phyloP scores from a whole-genome alignment of 2,888 invertebrate genomes.

The Pollenia labialis region DNA sequence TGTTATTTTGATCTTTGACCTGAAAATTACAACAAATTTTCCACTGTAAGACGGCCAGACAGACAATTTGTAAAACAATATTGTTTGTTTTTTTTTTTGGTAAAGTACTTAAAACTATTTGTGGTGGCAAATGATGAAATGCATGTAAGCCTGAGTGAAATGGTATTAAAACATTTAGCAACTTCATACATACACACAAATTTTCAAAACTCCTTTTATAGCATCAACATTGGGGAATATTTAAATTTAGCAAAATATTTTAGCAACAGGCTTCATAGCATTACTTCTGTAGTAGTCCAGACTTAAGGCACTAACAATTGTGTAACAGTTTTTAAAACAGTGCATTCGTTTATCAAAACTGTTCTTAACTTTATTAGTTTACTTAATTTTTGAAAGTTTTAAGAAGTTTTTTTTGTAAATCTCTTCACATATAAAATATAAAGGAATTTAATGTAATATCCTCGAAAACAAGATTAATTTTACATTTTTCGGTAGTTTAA shows the following conservation, averaged over 20 bases:
- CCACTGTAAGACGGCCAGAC: slow-evolving; percentile 6
- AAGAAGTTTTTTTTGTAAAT: no score
- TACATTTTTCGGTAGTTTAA: no score
- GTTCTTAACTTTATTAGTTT: no score
- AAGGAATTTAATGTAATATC: no score
- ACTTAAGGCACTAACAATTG: background rate
- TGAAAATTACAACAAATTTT: no score
- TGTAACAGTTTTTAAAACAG: slow-evolving; percentile 2
- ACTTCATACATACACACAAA: slow-evolving; percentile 5
- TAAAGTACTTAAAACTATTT: slow-evolving; percentile 72
- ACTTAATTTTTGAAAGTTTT: no score
- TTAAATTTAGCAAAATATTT: slow-evolving; percentile 37
- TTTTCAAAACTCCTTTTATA: background rate
- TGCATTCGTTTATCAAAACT: background rate
- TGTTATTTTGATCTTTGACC: no score
- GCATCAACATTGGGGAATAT: slow-evolving; percentile 37
- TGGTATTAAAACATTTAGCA: slow-evolving; percentile 67
- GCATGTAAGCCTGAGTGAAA: slow-evolving; percentile 49
- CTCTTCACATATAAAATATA: no score
- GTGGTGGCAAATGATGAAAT: slow-evolving; percentile 68
- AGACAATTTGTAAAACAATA: background rate
- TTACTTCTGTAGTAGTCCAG: background rate
- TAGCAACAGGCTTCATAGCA: slow-evolving; percentile 26
- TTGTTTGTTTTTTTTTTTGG: slow-evolving; percentile 33
- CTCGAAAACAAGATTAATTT: no score